Base-by-base conservation (phyloP, 2,797 vertebrate species). In the Epinephelus coioides region DNA sequence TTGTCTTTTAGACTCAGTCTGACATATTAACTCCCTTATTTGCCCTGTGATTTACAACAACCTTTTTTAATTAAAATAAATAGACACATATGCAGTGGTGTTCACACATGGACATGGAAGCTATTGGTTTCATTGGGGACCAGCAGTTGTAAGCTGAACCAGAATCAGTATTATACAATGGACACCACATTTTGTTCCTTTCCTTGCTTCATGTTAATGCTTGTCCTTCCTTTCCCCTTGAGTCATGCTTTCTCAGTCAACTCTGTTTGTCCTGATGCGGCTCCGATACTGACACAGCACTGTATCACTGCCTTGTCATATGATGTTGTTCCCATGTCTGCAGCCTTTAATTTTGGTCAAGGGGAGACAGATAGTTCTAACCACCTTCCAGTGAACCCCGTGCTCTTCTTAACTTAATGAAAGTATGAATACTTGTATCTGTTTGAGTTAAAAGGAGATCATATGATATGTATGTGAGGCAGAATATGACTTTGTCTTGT, bases 311-410 rank as follows among this genome's bases (percentile, higher is more conserved):
- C 21, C 38, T 44, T 2, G 64, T 85, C 88, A 87, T 68, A 71
- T 89, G 84, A 85, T 84, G 79, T 54, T 90, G 71, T 87, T 89
- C 72, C 76, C 64, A 30, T 51, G 64, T n/a, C 8, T 65, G 47
- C 23, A 21, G 55, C 50, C 63, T 64, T 77, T 83, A 53, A 68
- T 77, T 68, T 64, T 21, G 10, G 21, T 62, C n/a, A 50, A 49
- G 64, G 8, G 56, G 46, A 73, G 73, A 57, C 57, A 44, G 2
- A 49, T 21, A 30, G 44, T 55, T 30, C 63, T 14, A 46, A 68
- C 74, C 27, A 50, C 53, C 47, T 69, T 59, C 72, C 64, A 59
- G 9, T 0, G 14, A 68, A 69, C 59, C 14, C 53, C 6, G 18
- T 69, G 56, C 74, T 80, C 43, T 40, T 70, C 34, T 18, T 6